These are phyloP conservation scores for Papilio glaucus DNA, from an alignment of 1,140 invertebrate species.

Conservation along the genomic window DNA sequence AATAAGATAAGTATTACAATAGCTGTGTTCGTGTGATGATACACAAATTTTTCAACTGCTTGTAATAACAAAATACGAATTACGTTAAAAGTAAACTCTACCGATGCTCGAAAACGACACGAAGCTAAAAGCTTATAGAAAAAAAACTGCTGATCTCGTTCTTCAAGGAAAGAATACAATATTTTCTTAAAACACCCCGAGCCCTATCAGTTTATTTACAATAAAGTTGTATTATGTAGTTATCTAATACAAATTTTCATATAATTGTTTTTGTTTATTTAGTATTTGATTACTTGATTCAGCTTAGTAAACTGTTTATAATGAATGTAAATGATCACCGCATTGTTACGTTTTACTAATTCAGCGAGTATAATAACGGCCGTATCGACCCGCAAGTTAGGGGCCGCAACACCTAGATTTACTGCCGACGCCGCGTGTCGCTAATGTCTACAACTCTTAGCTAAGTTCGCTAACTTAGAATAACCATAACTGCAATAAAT, in stretches of 20 bases:
- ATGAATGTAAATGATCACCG: slow-evolving; percentile 5
- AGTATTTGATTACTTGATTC: background rate
- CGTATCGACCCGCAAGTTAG: slow-evolving; percentile 60
- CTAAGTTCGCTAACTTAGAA: slow-evolving; percentile 37
- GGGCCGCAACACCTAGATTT: slow-evolving; percentile 60
- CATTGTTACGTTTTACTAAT: slow-evolving; percentile 51
- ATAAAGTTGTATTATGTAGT: no score
- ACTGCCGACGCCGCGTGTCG: slow-evolving; percentile 63
- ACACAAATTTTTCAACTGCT: no score
- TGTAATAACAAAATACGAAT: no score
- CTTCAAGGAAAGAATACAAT: no score
- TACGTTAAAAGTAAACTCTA: no score
- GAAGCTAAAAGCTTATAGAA: no score
- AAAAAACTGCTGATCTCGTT: no score
- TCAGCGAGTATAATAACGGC: slow-evolving; percentile 58
- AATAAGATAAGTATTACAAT: no score
- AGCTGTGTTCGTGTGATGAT: no score
- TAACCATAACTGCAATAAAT: slow-evolving; percentile 37
- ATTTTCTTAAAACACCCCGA: no score
- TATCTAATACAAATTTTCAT: background rate
- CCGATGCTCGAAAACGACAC: no score
- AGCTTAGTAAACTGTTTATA: background rate
- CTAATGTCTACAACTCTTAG: slow-evolving; percentile 57
- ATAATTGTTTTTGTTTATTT: background rate
- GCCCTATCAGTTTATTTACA: no score